phyloP scores from a whole-genome alignment of 2,797 vertebrate species.

The Chiloscyllium punctatum region DNA sequence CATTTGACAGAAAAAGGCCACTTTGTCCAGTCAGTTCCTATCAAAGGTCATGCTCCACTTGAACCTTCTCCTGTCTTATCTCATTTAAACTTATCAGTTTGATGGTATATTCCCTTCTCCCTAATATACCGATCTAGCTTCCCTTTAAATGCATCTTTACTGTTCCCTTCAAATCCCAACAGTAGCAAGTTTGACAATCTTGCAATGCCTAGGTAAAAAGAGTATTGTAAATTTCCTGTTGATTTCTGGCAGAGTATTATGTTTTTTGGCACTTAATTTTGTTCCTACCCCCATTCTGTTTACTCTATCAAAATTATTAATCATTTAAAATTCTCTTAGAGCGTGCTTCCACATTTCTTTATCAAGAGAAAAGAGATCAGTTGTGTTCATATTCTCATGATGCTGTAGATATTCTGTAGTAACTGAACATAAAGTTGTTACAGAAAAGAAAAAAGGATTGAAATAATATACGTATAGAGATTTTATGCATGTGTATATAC shows the following conservation, averaged over 20 bases:
- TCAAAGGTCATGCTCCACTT: neutral
- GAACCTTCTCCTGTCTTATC: neutral
- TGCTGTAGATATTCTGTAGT: no score
- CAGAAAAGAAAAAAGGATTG: no score
- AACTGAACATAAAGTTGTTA: no score
- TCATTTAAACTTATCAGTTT: neutral
- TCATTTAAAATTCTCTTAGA: neutral
- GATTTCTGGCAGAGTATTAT: neutral
- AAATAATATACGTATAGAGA: no score
- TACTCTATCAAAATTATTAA: neutral
- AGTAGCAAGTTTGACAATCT: neutral
- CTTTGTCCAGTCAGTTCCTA: neutral
- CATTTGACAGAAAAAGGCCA: neutral
- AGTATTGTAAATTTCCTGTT: neutral
- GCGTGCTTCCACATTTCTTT: neutral
- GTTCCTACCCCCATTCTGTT: neutral
- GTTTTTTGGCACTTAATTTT: neutral
- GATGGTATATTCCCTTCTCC: neutral
- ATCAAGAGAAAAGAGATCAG: neutral
- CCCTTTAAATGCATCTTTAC: neutral
- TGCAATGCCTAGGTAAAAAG: no score
- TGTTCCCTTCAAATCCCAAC: neutral
- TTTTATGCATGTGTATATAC: no score
- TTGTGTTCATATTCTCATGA: no score
- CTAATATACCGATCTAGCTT: neutral